These are phyloP conservation scores for Pterocles burchelli DNA, from an alignment of 2,113 vertebrate genomes.

Conservation along the genomic window DNA sequence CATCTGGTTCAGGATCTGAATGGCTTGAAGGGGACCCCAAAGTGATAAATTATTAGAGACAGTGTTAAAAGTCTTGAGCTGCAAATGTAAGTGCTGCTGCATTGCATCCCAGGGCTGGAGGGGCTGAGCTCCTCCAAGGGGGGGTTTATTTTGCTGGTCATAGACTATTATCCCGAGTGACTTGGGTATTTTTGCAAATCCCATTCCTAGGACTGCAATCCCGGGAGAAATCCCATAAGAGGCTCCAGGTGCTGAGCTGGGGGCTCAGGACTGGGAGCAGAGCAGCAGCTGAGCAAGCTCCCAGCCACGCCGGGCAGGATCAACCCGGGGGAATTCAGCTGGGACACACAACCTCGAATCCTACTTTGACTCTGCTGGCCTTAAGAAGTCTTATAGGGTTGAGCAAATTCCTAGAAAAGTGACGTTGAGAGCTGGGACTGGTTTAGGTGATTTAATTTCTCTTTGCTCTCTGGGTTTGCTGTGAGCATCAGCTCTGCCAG, in stretches of 20 bases:
- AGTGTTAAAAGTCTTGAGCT: background rate
- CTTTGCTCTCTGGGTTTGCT: background rate
- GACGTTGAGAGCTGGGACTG: fast-evolving
- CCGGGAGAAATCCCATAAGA: background rate
- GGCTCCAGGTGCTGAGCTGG: background rate
- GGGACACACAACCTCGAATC: fast-evolving
- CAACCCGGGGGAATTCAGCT: background rate
- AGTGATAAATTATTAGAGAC: background rate
- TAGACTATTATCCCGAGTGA: fast-evolving
- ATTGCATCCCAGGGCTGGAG: background rate
- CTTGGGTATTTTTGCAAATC: background rate
- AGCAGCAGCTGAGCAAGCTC: background rate
- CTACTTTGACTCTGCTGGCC: background rate
- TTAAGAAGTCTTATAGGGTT: background rate
- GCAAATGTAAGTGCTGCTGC: background rate
- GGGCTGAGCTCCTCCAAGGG: background rate
- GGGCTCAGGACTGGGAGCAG: background rate
- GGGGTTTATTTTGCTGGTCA: background rate
- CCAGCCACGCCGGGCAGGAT: background rate
- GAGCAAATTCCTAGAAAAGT: background rate
- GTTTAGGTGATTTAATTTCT: background rate
- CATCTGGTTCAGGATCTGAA: background rate
- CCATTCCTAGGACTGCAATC: background rate
- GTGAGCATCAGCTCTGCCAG: background rate
- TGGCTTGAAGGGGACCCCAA: background rate